A percentile compares a stretch with the other conserved stretches of the same genome.
Conservation (phyloP, 2,888 invertebrate genomes). For the Lypha dubia region DNA sequence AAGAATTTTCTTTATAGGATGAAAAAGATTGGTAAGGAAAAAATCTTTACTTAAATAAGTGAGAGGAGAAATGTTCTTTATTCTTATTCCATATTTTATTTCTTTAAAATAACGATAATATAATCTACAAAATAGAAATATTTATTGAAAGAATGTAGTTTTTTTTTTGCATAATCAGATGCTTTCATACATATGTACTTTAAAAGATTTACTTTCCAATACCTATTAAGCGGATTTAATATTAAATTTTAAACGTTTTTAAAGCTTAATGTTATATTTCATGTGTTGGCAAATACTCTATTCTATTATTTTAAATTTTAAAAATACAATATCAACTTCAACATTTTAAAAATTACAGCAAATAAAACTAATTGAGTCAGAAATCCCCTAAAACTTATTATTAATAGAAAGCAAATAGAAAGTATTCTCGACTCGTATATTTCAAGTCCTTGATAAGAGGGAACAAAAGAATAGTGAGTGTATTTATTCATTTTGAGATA, state of each 20-base stretch:
- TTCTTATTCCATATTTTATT: neutral
- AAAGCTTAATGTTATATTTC: neutral
- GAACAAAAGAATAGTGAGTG: constrained; percentile 8
- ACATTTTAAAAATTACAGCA: neutral
- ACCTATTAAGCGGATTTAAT: neutral
- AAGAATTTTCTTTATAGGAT: too few relatives aligned
- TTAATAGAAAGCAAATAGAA: neutral
- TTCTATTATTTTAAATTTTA: neutral
- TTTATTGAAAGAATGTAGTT: neutral
- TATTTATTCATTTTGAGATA: constrained; percentile 12
- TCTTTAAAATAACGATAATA: neutral
- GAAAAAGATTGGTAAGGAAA: too few relatives aligned
- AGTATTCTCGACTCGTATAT: neutral
- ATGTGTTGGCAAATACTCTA: neutral
- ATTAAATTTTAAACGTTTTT: neutral
- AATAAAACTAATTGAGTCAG: neutral
- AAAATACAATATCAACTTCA: neutral
- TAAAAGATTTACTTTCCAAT: neutral
- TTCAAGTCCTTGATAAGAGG: neutral
- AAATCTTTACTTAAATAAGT: too few relatives aligned
- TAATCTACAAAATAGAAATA: too few relatives aligned
- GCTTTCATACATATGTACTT: too few relatives aligned
- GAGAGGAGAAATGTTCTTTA: too few relatives aligned
- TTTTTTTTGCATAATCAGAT: too few relatives aligned
- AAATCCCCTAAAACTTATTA: neutral